Base-by-base conservation (phyloP, 2,888 invertebrate genomes). In the Tenthredo distinguenda region DNA sequence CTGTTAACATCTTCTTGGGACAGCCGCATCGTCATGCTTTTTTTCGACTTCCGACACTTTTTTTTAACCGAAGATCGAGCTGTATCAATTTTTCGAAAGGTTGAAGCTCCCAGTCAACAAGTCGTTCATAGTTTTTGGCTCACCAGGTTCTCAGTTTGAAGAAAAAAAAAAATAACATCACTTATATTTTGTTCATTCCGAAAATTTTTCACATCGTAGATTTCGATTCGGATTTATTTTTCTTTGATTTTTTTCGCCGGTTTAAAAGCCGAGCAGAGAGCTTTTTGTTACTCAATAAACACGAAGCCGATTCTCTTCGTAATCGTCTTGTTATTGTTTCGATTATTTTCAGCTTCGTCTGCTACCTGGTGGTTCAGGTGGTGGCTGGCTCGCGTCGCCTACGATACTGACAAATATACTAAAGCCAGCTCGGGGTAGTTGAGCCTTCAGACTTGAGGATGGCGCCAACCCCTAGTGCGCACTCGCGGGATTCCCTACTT, bases 1-100 rank as follows among this genome's bases (percentile, higher is more conserved):
- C 55, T 68, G 50, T 81, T 65, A n/a, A 85, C 83, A 21, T 85
- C 83, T 21, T 85, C 83, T 43, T 82, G 71, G 1, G 85, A 47
- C 0, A 85, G 37, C 9, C 71, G 82, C 50, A 83, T 71, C 82
- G 71, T 83, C 85, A 62, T 85, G 6, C 0, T 81, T 4, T n/a
- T 5, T 10, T 5, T 12, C 12, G 9, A 55, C 9, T 47, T 43
- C 12, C 26, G 12, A 79, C 21, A 62, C 37, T 31, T 72, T 50
- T 7, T 5, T 31, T 0, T 0, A 15, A 34, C 5, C 31, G 0
- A 34, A 18, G 4, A 18, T 34, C 5, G 40, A 34, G 15, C n/a
- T 37, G 6, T 71, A 9, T 43, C 21, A 68, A 34, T 15, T 18
- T 34, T 68, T 34, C 6, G 6, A 7, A n/a, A n/a, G 6, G 6